Percentiles rank a stretch among this genome's conserved stretches.
Evolutionary conservation across 2,888 invertebrate species (phyloP).

Genomic region (Alviniconcha strummeri): DNA sequence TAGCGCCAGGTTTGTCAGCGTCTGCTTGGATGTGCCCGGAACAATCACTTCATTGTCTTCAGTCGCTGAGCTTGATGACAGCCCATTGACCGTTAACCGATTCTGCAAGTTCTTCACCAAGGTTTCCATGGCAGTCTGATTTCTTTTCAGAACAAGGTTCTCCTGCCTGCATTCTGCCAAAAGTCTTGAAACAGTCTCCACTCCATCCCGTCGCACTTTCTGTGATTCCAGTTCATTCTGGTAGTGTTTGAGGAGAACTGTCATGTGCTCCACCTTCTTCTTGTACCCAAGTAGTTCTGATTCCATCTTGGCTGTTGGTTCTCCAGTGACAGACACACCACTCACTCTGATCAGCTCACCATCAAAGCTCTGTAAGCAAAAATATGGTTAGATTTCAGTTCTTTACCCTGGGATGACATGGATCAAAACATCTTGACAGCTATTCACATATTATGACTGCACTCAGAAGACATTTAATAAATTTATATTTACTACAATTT

Average conservation of each 20-base stretch:
- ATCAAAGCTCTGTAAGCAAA: too few relatives aligned
- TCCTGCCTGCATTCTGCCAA: slow-evolving; percentile 60
- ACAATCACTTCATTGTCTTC: slow-evolving; percentile 62
- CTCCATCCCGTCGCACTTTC: slow-evolving; percentile 57
- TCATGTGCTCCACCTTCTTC: slow-evolving; percentile 48
- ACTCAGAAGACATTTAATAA: too few relatives aligned
- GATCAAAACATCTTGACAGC: too few relatives aligned
- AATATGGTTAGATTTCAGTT: too few relatives aligned
- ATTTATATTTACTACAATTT: too few relatives aligned
- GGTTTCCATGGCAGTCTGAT: slow-evolving; percentile 53
- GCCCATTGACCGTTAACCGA: slow-evolving; percentile 52
- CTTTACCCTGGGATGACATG: too few relatives aligned
- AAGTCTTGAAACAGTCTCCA: slow-evolving; percentile 60
- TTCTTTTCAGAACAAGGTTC: slow-evolving; percentile 49
- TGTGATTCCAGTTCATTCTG: slow-evolving; percentile 54
- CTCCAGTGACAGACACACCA: too few relatives aligned
- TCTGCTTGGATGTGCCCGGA: slow-evolving; percentile 59
- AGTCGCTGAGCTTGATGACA: slow-evolving; percentile 46
- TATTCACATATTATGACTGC: too few relatives aligned
- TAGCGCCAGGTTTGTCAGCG: slow-evolving; percentile 59
- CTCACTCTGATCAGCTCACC: too few relatives aligned
- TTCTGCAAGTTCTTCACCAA: slow-evolving; percentile 59
- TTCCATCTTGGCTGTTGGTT: slow-evolving; percentile 37
- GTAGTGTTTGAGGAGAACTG: slow-evolving; percentile 43
- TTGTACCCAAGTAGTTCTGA: slow-evolving; percentile 50